Conservation (phyloP, 2,888 invertebrate genomes). For the Sinelater perroti region DNA sequence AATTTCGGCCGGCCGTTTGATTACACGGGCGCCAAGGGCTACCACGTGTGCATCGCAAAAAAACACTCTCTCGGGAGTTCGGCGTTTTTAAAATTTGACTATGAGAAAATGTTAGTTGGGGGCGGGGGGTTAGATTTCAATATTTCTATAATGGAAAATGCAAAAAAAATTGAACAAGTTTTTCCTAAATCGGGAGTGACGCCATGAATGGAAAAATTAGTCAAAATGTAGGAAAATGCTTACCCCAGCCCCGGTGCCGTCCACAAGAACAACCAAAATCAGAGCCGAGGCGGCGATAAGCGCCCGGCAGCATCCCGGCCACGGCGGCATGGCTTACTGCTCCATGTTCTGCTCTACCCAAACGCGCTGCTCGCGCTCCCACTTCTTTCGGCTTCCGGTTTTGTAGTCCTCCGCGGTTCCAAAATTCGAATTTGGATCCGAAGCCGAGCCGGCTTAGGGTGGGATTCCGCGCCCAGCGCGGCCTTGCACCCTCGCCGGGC, state of each 20-base stretch:
- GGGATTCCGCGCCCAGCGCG: too few species aligned
- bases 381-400: conserved; percentile 38
- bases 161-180: too few species aligned
- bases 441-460: too few species aligned
- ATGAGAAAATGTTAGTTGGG: too few species aligned
- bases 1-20: conserved; percentile 13
- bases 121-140: too few species aligned
- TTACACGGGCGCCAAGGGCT: conserved; percentile 1
- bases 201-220: too few species aligned
- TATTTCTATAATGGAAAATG: too few species aligned
- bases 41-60: conserved; percentile 10
- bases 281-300: conserved; percentile 47
- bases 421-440: conserved; percentile 10
- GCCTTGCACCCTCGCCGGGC: too few species aligned
- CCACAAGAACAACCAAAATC: conserved; percentile 44
- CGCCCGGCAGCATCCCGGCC: conserved; percentile 59
- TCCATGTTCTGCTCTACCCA: conserved; percentile 51
- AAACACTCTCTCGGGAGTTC: not conserved
- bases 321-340: conserved; percentile 62
- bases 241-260: conserved; percentile 42
- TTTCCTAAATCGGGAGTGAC: too few species aligned
- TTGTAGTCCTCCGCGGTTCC: conserved; percentile 34
- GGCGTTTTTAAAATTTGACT: too few species aligned
- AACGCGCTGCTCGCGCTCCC: conserved; percentile 40
- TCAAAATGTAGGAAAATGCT: conserved; percentile 35